phyloP scores from a whole-genome alignment of 2,113 vertebrate genomes.

The Xerus inauris region DNA sequence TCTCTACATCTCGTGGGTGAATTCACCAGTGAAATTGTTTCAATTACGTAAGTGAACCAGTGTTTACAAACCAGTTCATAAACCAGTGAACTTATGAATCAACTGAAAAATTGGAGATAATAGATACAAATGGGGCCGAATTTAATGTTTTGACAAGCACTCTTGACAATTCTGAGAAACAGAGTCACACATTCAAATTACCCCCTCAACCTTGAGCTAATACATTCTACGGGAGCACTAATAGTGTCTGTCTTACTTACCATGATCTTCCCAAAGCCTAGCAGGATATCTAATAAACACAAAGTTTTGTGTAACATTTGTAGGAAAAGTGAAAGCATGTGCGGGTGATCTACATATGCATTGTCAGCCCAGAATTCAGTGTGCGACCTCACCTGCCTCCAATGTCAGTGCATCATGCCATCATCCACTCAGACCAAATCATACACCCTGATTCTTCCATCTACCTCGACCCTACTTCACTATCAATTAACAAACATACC shows the following conservation, averaged over 20 bases:
- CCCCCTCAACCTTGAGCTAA: neutral
- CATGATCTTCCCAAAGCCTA: neutral
- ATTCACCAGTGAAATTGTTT: neutral
- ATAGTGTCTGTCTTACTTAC: neutral
- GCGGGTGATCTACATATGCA: neutral
- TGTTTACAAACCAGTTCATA: too few relatives aligned
- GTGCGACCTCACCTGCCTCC: neutral
- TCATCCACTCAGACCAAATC: neutral
- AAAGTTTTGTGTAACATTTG: neutral
- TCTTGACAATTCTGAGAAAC: neutral
- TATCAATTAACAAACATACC: neutral
- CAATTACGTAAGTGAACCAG: too few relatives aligned
- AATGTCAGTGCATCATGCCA: neutral
- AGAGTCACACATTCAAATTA: neutral
- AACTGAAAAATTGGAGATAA: neutral
- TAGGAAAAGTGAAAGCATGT: neutral
- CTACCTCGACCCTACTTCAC: neutral
- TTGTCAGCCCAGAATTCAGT: neutral
- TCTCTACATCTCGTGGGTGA: neutral
- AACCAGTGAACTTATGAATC: neutral
- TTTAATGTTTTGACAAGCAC: neutral
- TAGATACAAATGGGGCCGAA: neutral
- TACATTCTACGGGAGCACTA: neutral
- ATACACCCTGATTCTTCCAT: neutral
- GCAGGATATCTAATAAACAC: neutral